phyloP scores from a whole-genome alignment of 2,888 invertebrate genomes.

The Nephrotoma flavescens region DNA sequence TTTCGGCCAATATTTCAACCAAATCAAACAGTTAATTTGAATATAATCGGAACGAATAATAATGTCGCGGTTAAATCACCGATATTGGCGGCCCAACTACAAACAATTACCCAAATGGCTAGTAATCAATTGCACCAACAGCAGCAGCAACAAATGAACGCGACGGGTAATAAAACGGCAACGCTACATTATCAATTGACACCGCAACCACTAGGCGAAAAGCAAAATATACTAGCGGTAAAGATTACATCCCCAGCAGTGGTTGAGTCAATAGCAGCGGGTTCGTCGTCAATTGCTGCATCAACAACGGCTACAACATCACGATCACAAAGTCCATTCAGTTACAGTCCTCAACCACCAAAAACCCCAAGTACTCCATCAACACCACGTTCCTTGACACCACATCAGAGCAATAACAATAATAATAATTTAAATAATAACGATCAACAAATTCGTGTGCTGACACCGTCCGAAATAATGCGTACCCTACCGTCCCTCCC shows the following conservation, averaged over 20 bases:
- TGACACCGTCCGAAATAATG: constrained; percentile 83
- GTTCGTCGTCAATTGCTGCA: background rate
- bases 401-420: background rate
- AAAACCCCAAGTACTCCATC: constrained; percentile 7
- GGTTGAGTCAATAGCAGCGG: background rate
- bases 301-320: background rate
- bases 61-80: constrained; percentile 8
- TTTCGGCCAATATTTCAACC: constrained; percentile 5
- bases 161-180: background rate
- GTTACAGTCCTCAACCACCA: constrained; percentile 5
- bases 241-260: background rate
- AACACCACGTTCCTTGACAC: constrained; percentile 4
- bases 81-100: constrained; percentile 11
- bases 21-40: constrained; percentile 10
- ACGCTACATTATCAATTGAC: constrained; percentile 1
- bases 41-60: constrained; percentile 8
- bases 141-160: background rate
- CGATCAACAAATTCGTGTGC: constrained; percentile 76
- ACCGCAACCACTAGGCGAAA: background rate
- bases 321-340: constrained; percentile 6
- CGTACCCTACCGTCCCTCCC: constrained; percentile 69
- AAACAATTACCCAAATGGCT: constrained; percentile 11
- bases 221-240: constrained; percentile 1
- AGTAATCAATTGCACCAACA: constrained; percentile 6
- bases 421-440: constrained; percentile 24